phyloP scores from a whole-genome alignment of 2,888 invertebrate genomes.

The Strigamia crassipes region DNA sequence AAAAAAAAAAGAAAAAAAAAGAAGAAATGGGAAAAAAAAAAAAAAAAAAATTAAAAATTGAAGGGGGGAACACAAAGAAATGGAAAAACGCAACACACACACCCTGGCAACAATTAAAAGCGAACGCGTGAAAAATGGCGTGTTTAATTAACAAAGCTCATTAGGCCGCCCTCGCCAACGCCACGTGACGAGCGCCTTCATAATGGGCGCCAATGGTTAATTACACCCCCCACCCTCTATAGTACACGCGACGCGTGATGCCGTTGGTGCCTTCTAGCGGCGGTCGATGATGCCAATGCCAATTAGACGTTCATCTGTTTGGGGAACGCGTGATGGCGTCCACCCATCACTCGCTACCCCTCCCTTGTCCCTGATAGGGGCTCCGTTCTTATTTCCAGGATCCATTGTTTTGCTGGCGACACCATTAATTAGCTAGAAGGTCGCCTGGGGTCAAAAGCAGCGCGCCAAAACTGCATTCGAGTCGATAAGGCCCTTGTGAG shows the following conservation, averaged over 20 bases:
- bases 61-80: background rate
- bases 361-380: conserved; percentile 1
- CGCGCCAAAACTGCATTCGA: conserved; percentile 15
- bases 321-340: conserved; percentile 26
- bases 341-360: conserved; percentile 30
- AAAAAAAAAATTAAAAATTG: conserved; percentile 1
- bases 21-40: background rate
- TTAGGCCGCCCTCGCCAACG: conserved; percentile 11
- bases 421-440: conserved; percentile 26
- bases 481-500: conserved; percentile 11
- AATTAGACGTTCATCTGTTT: conserved; percentile 30
- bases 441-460: conserved; percentile 26
- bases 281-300: conserved; percentile 30
- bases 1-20: too few species aligned
- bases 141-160: conserved; percentile 47
- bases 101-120: conserved; percentile 44
- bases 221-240: conserved; percentile 27
- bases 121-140: conserved; percentile 46
- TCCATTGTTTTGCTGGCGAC: conserved; percentile 30
- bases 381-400: conserved; percentile 27
- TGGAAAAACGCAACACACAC: background rate
- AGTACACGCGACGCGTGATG: conserved; percentile 7
- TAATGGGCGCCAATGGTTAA: conserved; percentile 45
- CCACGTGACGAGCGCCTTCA: conserved; percentile 29
- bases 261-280: conserved; percentile 10